Evolutionary conservation across 2,113 vertebrate species (phyloP).

Genomic region (Elachura formosa): DNA sequence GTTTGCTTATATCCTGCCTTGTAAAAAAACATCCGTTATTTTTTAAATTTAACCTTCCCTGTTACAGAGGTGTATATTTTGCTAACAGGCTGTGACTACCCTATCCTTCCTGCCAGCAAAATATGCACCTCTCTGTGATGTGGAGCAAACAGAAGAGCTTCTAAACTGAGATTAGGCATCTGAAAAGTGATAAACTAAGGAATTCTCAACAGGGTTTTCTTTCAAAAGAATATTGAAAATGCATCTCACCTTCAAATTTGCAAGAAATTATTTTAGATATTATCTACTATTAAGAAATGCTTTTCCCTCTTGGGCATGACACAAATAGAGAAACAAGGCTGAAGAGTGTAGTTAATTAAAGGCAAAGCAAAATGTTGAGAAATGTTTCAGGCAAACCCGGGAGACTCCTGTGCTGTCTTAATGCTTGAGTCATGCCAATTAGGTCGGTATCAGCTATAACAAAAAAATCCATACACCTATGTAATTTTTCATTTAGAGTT

Average conservation of each 20-base stretch:
- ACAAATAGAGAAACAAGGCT: not conserved
- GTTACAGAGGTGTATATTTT: slow-evolving; percentile 32
- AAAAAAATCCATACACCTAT: not conserved
- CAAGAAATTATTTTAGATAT: not conserved
- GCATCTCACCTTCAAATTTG: not conserved
- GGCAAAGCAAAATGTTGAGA: not conserved
- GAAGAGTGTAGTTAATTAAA: not conserved
- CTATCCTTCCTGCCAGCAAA: slow-evolving; percentile 43
- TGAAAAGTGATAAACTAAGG: not conserved
- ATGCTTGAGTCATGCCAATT: not conserved
- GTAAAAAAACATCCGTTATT: slow-evolving; percentile 27
- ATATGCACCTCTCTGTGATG: not conserved
- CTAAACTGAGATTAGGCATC: not conserved
- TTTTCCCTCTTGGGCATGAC: not conserved
- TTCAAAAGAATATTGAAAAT: not conserved
- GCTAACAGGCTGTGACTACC: slow-evolving; percentile 15
- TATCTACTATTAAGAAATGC: not conserved
- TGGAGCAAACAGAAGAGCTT: not conserved
- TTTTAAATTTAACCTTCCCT: slow-evolving; percentile 47
- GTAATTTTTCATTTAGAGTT: slow-evolving; percentile 21
- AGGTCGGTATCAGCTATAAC: not conserved
- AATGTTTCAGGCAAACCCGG: not conserved
- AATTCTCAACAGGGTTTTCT: not conserved
- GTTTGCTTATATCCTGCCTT: slow-evolving; percentile 49
- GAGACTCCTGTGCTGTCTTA: not conserved